A percentile compares a stretch with the other conserved stretches of the same genome.
phyloP scores from a whole-genome alignment of 2,797 vertebrate genomes.

The Botia almorhae region DNA sequence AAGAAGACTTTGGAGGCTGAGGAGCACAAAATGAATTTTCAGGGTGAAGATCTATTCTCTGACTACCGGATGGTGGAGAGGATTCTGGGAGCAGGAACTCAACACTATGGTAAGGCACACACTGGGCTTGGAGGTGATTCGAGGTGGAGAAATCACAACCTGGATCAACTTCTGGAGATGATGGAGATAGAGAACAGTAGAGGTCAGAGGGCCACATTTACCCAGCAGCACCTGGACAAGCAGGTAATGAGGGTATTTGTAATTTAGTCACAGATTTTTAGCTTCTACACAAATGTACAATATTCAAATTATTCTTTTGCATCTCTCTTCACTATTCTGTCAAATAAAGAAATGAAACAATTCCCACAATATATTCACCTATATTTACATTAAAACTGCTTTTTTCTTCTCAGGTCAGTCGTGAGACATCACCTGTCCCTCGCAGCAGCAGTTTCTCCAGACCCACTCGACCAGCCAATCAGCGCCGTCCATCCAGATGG shows the following conservation, averaged over 20 bases:
- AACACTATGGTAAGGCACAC: conserved; percentile 42
- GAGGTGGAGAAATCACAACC: conserved; percentile 64
- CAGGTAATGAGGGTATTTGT: conserved; percentile 31
- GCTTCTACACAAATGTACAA: too few relatives aligned
- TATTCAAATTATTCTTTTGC: too few relatives aligned
- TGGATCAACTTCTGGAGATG: conserved; percentile 83
- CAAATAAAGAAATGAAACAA: not conserved
- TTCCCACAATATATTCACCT: not conserved
- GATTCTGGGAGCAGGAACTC: conserved; percentile 76
- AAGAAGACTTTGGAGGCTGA: conserved; percentile 13
- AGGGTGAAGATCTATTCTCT: conserved; percentile 73
- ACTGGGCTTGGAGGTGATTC: conserved; percentile 63
- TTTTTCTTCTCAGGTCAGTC: conserved; percentile 62
- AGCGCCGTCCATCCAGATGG: conserved; percentile 94
- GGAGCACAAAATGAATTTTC: conserved; percentile 63
- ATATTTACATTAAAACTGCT: conserved; percentile 12
- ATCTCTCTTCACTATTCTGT: not conserved
- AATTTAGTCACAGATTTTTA: too few relatives aligned
- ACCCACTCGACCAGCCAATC: conserved; percentile 91
- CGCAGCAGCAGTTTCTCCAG: conserved; percentile 87
- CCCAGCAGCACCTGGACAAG: conserved; percentile 67
- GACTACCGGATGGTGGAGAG: conserved; percentile 78
- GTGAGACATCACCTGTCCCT: conserved; percentile 59
- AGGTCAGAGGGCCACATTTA: conserved; percentile 64
- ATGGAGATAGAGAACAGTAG: conserved; percentile 80